Base-by-base conservation (phyloP, 1,140 invertebrate species). In the Drosophila sturtevanti region DNA sequence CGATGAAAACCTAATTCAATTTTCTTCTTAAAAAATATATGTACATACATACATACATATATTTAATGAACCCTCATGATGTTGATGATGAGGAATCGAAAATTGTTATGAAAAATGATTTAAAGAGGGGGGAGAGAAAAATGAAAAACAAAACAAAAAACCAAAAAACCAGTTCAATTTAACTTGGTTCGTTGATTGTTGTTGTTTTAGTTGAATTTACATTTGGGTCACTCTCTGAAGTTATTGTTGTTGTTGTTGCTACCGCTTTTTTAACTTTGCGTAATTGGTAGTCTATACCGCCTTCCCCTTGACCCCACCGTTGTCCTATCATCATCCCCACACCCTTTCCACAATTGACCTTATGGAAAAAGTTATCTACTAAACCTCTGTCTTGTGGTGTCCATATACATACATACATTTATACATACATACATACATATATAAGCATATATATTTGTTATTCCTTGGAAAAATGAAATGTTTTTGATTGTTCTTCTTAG, bases 401-500 rank as follows among this genome's bases (percentile, higher is more conserved):
- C 24, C 41, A 18, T 54, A 37, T 14, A 37, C 68, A 38, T 61
- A 79, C 69, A 79, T 79, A n/a, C n/a, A n/a, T n/a, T n/a, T n/a
- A 38, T 0, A 38, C 6, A 41, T 5, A 41, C 6, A 41, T 44
- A 18, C 7, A 48, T 0, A 37, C 12, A n/a, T 5, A 41, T 16
- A 16, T 44, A n/a, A n/a, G n/a, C n/a, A 18, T 9, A n/a, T 70
- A 79, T 79, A 87, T 89, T 89, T 87, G 63, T 74, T 73, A 89
- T 87, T 87, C 75, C 66, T 37, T 70, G 75, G 76, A 86, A 86
- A 71, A 79, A 79, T 75, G 70, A 82, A 87, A 66, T 74, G 84
- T 89, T 87, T 44, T 87, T 87, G 82, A 87, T 87, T 87, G 76
- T 87, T 89, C 82, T 84, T 24, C 82, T 84, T 21, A 75, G 82